Evolutionary conservation across 2,797 vertebrate species (phyloP), one percentile per base, ranked within the genome.

Genomic region (Megalops cyprinoides): DNA sequence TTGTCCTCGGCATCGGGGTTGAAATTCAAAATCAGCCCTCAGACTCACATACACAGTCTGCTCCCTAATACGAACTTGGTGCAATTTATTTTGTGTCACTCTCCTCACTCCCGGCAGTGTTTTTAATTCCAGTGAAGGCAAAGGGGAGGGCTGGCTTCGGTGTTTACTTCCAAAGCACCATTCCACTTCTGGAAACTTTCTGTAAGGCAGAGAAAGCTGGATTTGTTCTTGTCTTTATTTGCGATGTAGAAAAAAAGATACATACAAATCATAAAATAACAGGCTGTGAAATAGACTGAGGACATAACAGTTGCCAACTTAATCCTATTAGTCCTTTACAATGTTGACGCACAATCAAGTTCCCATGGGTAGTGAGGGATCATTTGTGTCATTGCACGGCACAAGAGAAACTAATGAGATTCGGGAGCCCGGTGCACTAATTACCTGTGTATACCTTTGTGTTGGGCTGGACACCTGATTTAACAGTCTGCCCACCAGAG

Each of bases 301-400:
- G 81, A 83, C 85, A 84, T 78, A 51, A 51, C 69, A 58, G 60
- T 74, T 37, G 62, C 79, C 78, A 83, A 84, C 85, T 83, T 84
- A 84, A 86, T 87, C 84, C 84, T 62, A 87, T 86, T 87, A 87
- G 85, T 84, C 83, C 83, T 78, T 79, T 81, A 84, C 85, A 85
- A 86, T 82, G 83, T n/a, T 77, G 67, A 84, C 78, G 85, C 79
- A 79, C 77, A 80, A 74, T 82, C 80, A 44, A 49, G 55, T 76
- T 82, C 81, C 81, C 76, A 65, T 79, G 84, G 82, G 85, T 78
- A 79, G 44, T n/a, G 69, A 71, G 18, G 34, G 60, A 83, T 75
- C 78, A 56, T 82, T 49, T 79, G 69, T 65, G 76, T 78, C 62
- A 82, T 37, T 56, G 73, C 56, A 23, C 39, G n/a, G 42, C 65